phyloP scores from a whole-genome alignment of 2,888 invertebrate genomes.

The Megalurothrips usitatus region DNA sequence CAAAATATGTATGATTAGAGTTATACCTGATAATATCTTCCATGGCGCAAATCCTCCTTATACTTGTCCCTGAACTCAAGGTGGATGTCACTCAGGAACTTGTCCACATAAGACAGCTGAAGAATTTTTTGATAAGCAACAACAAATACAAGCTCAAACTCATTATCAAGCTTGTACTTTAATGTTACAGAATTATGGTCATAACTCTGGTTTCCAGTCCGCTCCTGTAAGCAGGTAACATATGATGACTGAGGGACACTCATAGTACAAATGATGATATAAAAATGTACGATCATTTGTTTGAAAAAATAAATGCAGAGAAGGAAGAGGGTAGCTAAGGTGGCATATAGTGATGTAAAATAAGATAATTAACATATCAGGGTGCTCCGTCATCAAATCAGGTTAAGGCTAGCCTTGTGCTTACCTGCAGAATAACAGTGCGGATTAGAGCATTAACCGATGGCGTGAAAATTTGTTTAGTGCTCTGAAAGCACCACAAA shows the following conservation, averaged over 20 bases:
- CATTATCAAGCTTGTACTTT: conserved; percentile 97
- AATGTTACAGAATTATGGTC: conserved; percentile 82
- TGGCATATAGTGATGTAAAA: conserved; percentile 27
- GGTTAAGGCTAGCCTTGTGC: conserved; percentile 41
- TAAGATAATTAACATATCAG: conserved; percentile 15
- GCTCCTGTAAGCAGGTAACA: conserved; percentile 55
- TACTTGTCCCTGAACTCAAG: conserved; percentile 92
- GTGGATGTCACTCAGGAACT: conserved; percentile 91
- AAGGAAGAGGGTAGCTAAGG: conserved; percentile 28
- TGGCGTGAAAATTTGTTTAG: conserved; percentile 83
- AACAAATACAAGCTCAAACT: conserved; percentile 95
- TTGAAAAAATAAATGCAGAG: conserved; percentile 7
- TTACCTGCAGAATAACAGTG: conserved; percentile 94
- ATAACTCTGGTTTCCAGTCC: conserved; percentile 71
- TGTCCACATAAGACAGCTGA: conserved; percentile 93
- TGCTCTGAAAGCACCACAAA: conserved; percentile 96
- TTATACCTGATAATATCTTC: conserved; percentile 46
- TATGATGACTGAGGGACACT: not conserved
- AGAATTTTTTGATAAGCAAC: conserved; percentile 97
- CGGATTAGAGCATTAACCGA: conserved; percentile 93
- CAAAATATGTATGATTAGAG: conserved; percentile 20
- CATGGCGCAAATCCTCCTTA: conserved; percentile 70
- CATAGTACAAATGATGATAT: not conserved
- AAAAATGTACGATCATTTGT: conserved; percentile 28
- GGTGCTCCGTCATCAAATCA: conserved; percentile 10